Evolutionary conservation across 2,888 invertebrate genomes (phyloP).

Genomic region (Macaria liturata): DNA sequence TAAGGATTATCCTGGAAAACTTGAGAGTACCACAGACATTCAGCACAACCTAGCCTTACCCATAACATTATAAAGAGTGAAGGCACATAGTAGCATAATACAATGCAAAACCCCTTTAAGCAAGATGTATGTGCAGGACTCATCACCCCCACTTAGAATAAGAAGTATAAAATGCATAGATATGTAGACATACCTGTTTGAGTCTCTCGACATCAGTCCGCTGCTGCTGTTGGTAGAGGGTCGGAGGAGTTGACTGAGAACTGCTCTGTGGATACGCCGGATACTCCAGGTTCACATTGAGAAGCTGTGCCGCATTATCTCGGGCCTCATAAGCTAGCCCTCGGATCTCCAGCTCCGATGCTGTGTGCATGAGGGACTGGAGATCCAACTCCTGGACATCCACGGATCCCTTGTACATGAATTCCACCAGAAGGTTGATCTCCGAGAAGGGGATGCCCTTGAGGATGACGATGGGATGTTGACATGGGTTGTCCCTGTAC

Average conservation of each 20-base stretch:
- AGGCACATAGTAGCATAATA: too few species aligned
- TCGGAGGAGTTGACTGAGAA: conserved; percentile 46
- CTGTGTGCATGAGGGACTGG: conserved; percentile 85
- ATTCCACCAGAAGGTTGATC: conserved; percentile 86
- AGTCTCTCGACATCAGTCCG: conserved; percentile 76
- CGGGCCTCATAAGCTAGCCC: conserved; percentile 85
- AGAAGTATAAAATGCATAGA: neutral
- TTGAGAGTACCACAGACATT: too few species aligned
- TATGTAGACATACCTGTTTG: conserved; percentile 66
- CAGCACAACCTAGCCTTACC: too few species aligned
- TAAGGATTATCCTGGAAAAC: too few species aligned
- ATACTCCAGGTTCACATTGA: conserved; percentile 80
- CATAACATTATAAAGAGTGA: too few species aligned
- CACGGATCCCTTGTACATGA: conserved; percentile 88
- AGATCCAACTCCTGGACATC: conserved; percentile 86
- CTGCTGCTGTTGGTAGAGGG: conserved; percentile 41
- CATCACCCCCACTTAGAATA: neutral
- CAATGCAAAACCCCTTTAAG: too few species aligned
- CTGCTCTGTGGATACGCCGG: conserved; percentile 66
- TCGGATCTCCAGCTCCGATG: conserved; percentile 86
- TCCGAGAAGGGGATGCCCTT: conserved; percentile 86
- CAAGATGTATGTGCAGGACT: too few species aligned
- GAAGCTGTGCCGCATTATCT: conserved; percentile 80
- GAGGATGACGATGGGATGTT: conserved; percentile 88
- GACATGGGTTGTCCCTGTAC: conserved; percentile 86